Base-by-base conservation (phyloP, 2,113 vertebrate species). In the Heptranchias perlo region DNA sequence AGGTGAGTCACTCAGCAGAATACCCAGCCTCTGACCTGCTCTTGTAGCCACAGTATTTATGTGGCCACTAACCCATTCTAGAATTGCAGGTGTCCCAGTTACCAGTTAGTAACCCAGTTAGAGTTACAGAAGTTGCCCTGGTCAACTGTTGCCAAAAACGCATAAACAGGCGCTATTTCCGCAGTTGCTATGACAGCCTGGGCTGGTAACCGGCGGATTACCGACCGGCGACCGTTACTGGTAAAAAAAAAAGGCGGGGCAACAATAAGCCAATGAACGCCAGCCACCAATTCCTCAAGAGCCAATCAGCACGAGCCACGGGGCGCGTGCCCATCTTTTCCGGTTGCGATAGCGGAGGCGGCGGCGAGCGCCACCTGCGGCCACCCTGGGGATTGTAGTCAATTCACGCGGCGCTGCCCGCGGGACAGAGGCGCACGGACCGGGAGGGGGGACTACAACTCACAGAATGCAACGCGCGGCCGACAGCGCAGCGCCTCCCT, bases 371-470 rank as follows among this genome's bases (percentile, higher is more conserved):
- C 16, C 58, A 0, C 31, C 0, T 21, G 47, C 1, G 3, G 21
- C 62, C 62, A 67, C 39, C 0, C 23, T 49, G 93, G 93, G 93
- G 23, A 1, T 49, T 95, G 93, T 95, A 95, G 93, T 95, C 61
- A 6, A 1, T 8, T 0, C 5, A 2, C 10, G 8, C 69, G 1
- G 5, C 4, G 21, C 21, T 0, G 21, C 0, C 14, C 0, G 11
- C 0, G 10, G 31, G 13, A 0, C 8, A 5, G 18, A 0, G 4
- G 2, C 1, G 0, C 3, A 82, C 1, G 1, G 1, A 2, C 67
- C 1, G 35, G 2, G 76, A 0, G 31, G 0, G 3, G 0, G 18
- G 18, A 93, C 89, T 62, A 92, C 89, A 93, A 23, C 0, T 39
- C n/a, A 58, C 89, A 21, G 18, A 44, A n/a, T 10, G 35, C 58